Percentiles rank a stretch among this genome's conserved stretches.
Conservation (phyloP, 2,113 vertebrate genomes). For the Opisthocomus hoazin region DNA sequence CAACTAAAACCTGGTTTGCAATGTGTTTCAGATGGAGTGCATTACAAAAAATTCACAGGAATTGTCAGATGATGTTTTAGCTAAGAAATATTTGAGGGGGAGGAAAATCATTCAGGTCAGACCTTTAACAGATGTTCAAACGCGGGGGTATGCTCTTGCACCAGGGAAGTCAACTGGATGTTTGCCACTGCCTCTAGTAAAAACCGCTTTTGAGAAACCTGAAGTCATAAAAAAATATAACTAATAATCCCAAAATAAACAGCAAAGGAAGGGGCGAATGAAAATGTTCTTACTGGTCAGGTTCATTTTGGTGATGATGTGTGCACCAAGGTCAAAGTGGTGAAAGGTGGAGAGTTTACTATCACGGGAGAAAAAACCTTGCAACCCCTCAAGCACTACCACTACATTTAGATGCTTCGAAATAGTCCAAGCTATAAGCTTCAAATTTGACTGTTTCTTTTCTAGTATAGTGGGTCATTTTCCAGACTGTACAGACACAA, state of each 20-base stretch:
- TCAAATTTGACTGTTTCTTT: neutral
- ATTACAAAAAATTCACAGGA: neutral
- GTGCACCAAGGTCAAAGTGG: neutral
- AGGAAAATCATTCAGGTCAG: neutral
- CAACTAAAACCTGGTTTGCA: conserved; percentile 30
- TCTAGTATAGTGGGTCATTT: neutral
- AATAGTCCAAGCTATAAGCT: neutral
- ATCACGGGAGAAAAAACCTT: neutral
- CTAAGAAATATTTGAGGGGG: neutral
- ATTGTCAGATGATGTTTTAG: conserved; percentile 18
- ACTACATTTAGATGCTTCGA: neutral
- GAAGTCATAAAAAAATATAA: neutral
- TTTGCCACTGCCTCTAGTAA: conserved; percentile 6
- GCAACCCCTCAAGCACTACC: neutral
- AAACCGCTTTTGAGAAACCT: neutral
- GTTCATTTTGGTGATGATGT: neutral
- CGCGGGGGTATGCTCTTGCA: neutral
- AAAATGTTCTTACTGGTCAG: neutral
- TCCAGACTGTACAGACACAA: neutral
- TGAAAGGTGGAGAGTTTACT: neutral
- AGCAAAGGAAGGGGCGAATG: neutral
- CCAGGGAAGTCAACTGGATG: neutral
- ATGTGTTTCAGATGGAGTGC: conserved; percentile 25
- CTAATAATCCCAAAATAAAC: conserved; percentile 37
- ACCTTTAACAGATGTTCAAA: conserved; percentile 45